A percentile compares a stretch with the other conserved stretches of the same genome.
Conservation (phyloP, 2,888 invertebrate genomes). For the Lamellibrachia columna region DNA sequence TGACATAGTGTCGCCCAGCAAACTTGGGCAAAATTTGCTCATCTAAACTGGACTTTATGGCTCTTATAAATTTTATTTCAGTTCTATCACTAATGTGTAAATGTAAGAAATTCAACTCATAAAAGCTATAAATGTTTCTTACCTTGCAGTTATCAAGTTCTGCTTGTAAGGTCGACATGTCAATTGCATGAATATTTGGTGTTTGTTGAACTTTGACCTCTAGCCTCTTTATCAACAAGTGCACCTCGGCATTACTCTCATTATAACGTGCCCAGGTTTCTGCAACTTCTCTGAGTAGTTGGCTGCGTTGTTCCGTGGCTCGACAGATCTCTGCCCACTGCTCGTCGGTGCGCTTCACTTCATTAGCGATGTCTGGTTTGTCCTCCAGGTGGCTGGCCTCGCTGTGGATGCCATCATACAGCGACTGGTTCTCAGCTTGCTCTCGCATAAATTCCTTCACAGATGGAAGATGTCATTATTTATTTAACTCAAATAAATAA, state of each 20-base stretch:
- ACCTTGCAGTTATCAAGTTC: constrained; percentile 59
- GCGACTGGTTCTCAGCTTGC: constrained; percentile 74
- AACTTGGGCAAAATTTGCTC: no score
- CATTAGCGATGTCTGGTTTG: constrained; percentile 56
- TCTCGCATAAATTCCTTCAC: constrained; percentile 76
- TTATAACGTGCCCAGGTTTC: constrained; percentile 48
- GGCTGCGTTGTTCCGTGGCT: constrained; percentile 52
- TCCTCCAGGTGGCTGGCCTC: constrained; percentile 60
- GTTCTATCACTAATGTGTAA: no score
- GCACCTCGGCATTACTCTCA: constrained; percentile 54
- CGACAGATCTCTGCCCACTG: constrained; percentile 53
- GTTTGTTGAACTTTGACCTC: constrained; percentile 20
- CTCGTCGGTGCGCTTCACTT: constrained; percentile 51
- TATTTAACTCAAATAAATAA: neutral
- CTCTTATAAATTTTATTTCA: no score
- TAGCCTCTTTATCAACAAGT: constrained; percentile 53
- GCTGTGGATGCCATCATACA: constrained; percentile 58
- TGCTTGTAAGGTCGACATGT: neutral
- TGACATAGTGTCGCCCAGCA: no score
- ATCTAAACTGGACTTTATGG: no score
- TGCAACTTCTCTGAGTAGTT: constrained; percentile 34
- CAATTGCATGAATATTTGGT: neutral
- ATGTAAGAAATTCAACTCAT: no score
- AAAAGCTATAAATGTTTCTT: constrained; percentile 17
- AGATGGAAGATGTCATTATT: neutral